Evolutionary conservation across 2,113 vertebrate species (phyloP).

Genomic region (Grallaria varia): DNA sequence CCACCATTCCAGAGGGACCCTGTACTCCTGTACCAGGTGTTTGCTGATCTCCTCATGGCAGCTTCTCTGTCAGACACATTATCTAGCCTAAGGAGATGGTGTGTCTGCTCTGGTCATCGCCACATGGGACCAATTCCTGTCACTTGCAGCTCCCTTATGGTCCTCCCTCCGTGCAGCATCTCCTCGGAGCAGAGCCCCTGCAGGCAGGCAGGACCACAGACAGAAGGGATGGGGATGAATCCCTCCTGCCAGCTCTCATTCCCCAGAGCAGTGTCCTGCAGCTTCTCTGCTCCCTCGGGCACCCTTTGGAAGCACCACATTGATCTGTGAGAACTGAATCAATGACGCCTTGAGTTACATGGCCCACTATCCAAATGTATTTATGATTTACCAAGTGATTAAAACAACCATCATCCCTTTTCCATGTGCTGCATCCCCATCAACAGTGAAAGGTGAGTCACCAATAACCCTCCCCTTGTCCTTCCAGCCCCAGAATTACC

Average conservation of each 20-base stretch:
- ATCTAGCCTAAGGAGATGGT: neutral
- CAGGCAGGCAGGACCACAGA: neutral
- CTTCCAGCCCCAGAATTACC: neutral
- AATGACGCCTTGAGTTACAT: neutral
- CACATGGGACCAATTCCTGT: neutral
- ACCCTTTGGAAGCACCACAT: neutral
- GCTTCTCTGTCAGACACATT: neutral
- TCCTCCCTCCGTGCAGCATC: neutral
- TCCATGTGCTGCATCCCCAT: neutral
- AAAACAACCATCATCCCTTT: neutral
- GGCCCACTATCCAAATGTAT: neutral
- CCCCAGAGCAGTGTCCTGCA: neutral
- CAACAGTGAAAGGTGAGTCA: neutral
- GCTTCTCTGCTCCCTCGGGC: neutral
- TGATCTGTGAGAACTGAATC: neutral
- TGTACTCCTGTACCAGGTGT: neutral
- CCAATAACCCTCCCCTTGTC: accelerated
- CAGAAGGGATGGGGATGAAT: neutral
- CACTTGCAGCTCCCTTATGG: neutral
- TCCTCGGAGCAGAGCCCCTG: neutral
- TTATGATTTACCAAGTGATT: neutral
- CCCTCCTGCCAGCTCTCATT: neutral
- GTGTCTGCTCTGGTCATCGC: neutral
- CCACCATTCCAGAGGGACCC: neutral
- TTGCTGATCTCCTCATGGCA: neutral